Evolutionary conservation across 2,888 invertebrate genomes (phyloP).

Genomic region (Gymnosoma rotundatum): DNA sequence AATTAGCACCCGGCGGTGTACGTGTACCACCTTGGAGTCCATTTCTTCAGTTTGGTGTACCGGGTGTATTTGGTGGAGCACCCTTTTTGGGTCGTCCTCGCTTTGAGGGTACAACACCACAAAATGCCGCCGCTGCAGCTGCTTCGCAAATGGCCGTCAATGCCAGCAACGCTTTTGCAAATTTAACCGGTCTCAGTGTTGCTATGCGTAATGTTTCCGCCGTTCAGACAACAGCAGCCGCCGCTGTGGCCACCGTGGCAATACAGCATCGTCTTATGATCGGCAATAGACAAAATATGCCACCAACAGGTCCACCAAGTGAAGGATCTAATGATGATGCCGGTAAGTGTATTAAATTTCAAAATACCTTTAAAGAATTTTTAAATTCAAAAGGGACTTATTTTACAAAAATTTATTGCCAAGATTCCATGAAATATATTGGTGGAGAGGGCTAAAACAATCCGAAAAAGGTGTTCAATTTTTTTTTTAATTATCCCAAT

Average conservation of each 20-base stretch:
- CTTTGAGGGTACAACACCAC: conserved; percentile 77
- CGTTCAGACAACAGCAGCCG: conserved; percentile 80
- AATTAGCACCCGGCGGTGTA: conserved; percentile 80
- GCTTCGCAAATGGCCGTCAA: conserved; percentile 79
- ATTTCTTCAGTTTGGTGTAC: conserved; percentile 80
- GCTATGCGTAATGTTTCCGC: conserved; percentile 80
- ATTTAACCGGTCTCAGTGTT: conserved; percentile 80
- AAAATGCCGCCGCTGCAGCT: conserved; percentile 79
- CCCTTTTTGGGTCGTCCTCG: conserved; percentile 79
- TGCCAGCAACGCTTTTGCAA: conserved; percentile 80
- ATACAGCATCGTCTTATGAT: conserved; percentile 81
- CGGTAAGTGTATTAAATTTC: conserved; percentile 73
- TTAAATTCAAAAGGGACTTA: no score
- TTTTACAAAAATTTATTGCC: no score
- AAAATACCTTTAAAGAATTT: neutral
- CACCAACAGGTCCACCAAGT: conserved; percentile 80
- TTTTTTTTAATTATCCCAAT: no score
- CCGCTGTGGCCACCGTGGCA: conserved; percentile 80
- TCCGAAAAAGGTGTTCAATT: no score
- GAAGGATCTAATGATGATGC: conserved; percentile 81
- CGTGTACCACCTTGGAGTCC: conserved; percentile 81
- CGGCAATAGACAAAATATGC: conserved; percentile 79
- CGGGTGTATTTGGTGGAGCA: conserved; percentile 79
- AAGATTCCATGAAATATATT: no score
- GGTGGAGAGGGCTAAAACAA: no score